A percentile compares a stretch with the other conserved stretches of the same genome.
Conservation (phyloP, 2,888 invertebrate species). For the Erannis defoliaria region DNA sequence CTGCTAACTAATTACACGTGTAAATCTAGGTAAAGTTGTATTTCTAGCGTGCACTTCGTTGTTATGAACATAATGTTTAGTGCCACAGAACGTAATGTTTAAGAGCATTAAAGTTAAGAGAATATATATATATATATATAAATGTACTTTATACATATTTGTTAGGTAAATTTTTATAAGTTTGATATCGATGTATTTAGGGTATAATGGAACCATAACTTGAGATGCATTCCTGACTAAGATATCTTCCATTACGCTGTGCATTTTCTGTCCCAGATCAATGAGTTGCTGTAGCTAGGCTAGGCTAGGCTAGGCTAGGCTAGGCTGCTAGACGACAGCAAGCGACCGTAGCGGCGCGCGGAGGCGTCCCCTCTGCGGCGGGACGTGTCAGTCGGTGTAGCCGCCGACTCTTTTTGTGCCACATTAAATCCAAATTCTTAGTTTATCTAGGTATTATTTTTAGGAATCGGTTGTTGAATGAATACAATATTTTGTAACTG, state of each 20-base stretch:
- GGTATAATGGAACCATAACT: conserved; percentile 58
- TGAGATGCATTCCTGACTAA: conserved; percentile 76
- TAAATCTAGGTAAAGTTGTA: conserved; percentile 48
- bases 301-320: conserved; percentile 3
- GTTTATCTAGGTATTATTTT: conserved; percentile 41
- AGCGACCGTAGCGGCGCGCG: not conserved
- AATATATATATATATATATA: conserved; percentile 51
- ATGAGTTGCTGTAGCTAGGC: conserved; percentile 28
- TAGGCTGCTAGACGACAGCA: not conserved
- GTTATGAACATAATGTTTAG: conserved; percentile 52
- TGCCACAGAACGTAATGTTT: conserved; percentile 57
- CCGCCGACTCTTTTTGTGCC: conserved; percentile 49
- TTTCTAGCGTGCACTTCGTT: conserved; percentile 58
- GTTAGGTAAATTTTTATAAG: conserved; percentile 76
- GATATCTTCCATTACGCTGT: conserved; percentile 70
- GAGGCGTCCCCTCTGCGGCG: conserved; percentile 56
- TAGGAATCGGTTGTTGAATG: conserved; percentile 44
- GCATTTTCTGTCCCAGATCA: conserved; percentile 65
- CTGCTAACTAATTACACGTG: conserved; percentile 58
- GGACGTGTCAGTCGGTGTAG: conserved; percentile 10
- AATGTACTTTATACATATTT: conserved; percentile 65
- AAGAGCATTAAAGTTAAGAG: conserved; percentile 51
- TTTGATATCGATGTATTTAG: conserved; percentile 66
- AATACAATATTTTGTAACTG: conserved; percentile 44
- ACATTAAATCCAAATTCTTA: conserved; percentile 47